A percentile compares a stretch with the other conserved stretches of the same genome.
Conservation (phyloP, 2,888 invertebrate genomes). For the Folsomia candida region DNA sequence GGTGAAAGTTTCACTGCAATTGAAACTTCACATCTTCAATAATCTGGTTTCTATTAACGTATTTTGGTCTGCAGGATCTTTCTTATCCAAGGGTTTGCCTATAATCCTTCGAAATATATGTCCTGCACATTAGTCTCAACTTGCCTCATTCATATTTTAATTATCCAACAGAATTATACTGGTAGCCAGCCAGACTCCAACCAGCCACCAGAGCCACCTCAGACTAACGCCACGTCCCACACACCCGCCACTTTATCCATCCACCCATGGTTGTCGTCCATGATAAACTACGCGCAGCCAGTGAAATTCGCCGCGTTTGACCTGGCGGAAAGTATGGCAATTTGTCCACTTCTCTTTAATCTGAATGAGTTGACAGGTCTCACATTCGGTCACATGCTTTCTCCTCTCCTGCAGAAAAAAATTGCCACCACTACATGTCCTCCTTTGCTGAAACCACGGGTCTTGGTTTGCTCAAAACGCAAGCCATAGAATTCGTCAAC, state of each 20-base stretch:
- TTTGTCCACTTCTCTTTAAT: not conserved
- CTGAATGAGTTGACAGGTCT: not conserved
- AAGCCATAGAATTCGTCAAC: slow-evolving; percentile 98
- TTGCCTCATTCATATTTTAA: too few species aligned
- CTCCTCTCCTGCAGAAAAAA: slow-evolving; percentile 69
- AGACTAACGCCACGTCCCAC: slow-evolving; percentile 67
- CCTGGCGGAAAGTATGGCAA: slow-evolving; percentile 79
- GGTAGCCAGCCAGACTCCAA: too few species aligned
- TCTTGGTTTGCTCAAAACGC: slow-evolving; percentile 89
- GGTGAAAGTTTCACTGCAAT: not conserved
- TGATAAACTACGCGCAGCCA: slow-evolving; percentile 99
- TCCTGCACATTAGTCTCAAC: too few species aligned
- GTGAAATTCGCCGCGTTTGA: slow-evolving; percentile 99
- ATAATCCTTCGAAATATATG: too few species aligned
- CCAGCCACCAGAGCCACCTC: too few species aligned
- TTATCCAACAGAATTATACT: too few species aligned
- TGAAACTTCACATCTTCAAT: not conserved
- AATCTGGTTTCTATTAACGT: not conserved
- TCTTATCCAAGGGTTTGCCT: not conserved
- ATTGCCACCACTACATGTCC: slow-evolving; percentile 97
- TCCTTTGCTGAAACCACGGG: slow-evolving; percentile 98
- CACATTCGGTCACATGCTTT: not conserved
- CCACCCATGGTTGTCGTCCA: slow-evolving; percentile 96
- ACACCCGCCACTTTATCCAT: slow-evolving; percentile 98
- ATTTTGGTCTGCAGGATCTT: not conserved